A percentile compares a stretch with the other conserved stretches of the same genome.
Conservation (phyloP, 2,888 invertebrate genomes). For the Parthenolecanium corni region DNA sequence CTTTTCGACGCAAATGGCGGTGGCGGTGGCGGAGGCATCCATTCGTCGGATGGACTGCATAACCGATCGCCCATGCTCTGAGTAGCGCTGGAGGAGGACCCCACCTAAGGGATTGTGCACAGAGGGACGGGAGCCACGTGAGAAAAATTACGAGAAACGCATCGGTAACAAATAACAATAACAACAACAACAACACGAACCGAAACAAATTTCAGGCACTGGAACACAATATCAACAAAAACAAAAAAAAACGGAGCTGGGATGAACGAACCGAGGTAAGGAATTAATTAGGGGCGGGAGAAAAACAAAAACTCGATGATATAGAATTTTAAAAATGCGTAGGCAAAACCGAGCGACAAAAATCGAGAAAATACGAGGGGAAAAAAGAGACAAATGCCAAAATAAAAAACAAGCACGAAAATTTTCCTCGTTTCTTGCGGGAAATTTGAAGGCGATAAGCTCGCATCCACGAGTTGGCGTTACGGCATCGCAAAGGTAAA, state of each 20-base stretch:
- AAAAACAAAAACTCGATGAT: too few species aligned
- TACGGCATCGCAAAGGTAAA: constrained; percentile 26
- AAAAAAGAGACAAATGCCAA: constrained; percentile 4
- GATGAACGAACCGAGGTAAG: too few species aligned
- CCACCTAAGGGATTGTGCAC: not conserved
- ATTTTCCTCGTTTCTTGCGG: not conserved
- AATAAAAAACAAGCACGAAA: not conserved
- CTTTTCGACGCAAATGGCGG: constrained; percentile 14
- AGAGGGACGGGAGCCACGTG: too few species aligned
- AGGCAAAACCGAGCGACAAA: not conserved
- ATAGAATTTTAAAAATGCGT: too few species aligned
- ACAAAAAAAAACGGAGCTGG: too few species aligned
- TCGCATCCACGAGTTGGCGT: not conserved
- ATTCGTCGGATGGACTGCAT: constrained; percentile 21
- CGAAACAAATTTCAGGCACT: too few species aligned
- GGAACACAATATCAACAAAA: too few species aligned
- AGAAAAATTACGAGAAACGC: not conserved
- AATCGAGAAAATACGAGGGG: too few species aligned
- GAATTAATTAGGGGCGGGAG: too few species aligned
- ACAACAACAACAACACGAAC: too few species aligned
- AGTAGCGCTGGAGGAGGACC: too few species aligned
- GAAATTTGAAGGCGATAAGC: constrained; percentile 6
- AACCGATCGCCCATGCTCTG: constrained; percentile 21
- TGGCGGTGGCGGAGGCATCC: constrained; percentile 26
- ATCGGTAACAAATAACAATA: constrained; percentile 10